Base-by-base conservation (phyloP, 2,113 vertebrate genomes). In the Stigmatopora nigra region DNA sequence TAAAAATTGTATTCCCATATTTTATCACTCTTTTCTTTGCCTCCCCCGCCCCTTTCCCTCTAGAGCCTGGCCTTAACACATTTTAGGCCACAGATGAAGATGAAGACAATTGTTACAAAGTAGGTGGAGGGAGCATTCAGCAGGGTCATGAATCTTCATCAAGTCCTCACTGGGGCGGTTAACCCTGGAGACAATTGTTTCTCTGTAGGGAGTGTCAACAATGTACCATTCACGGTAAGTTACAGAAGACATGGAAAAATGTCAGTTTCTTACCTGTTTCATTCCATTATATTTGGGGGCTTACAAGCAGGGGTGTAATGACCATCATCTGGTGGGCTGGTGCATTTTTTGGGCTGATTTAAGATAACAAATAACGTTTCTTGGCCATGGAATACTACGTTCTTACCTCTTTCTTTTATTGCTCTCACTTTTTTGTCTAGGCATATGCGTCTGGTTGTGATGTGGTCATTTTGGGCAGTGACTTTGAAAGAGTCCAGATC, bases 401-500 rank as follows among this genome's bases (percentile, higher is more conserved):
- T 61, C 45, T 65, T 13, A 55, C 55, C 59, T 72, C 11, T 12
- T 36, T 44, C 13, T 70, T 13, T 38, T 38, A 5, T 53, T 57
- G n/a, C 8, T 78, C 36, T 68, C 22, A 45, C 41, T 6, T 57
- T 17, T 78, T 41, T 48, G 67, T 8, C 87, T 72, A 99, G 97
- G 95, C 93, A 10, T 99, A 99, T 7, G 96, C 94, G 31, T 99
- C 97, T 69, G 97, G 96, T 82, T 99, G 96, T 90, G 97, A 99
- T 61, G 91, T 99, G 71, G 96, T 99, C 75, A 92, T 99, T 77
- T 74, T 99, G 80, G 95, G 95, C 55, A 97, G 94, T 82, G 92
- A 98, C 79, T 99, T 99, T 87, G 95, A 99, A 90, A 93, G 96
- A 70, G 87, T 98, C 73, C 96, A 99, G 77, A 97, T 99, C 88